Percentiles rank a stretch among this genome's conserved stretches.
Evolutionary conservation across 1,140 invertebrate species (phyloP).

Genomic region (Lysiphlebus fabarum): DNA sequence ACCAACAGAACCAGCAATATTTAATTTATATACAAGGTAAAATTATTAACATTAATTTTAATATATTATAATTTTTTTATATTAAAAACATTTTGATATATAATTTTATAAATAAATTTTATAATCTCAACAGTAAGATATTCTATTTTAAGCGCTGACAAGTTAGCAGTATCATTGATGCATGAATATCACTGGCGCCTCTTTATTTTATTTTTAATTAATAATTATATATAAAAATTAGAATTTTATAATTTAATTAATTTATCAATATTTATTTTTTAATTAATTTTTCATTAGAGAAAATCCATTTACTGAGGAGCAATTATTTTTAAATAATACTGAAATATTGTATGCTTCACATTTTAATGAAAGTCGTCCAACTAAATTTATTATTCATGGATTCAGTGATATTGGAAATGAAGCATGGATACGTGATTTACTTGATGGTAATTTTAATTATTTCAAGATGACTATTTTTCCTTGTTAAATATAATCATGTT

Average conservation of each 20-base stretch:
- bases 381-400: conserved; percentile 57
- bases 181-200: background rate
- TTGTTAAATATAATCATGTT: conserved; percentile 11
- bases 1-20: conserved; percentile 1
- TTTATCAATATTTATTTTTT: background rate
- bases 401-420: conserved; percentile 52
- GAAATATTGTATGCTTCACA: conserved; percentile 44
- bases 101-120: background rate
- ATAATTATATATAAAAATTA: background rate
- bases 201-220: conserved; percentile 4
- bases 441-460: conserved; percentile 35
- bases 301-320: conserved; percentile 43
- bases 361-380: conserved; percentile 47
- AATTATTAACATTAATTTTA: background rate
- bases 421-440: conserved; percentile 48
- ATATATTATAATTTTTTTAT: background rate
- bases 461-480: background rate
- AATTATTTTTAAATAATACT: conserved; percentile 41
- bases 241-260: conserved; percentile 1
- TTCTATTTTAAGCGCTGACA: conserved; percentile 19
- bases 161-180: conserved; percentile 1
- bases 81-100: background rate
- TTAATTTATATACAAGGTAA: conserved; percentile 19
- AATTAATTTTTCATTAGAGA: conserved; percentile 29
- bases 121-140: conserved; percentile 1